Percentiles rank a stretch among this genome's conserved stretches.
Evolutionary conservation across 2,113 vertebrate species (phyloP).

Genomic region (Sphyrna mokarran): DNA sequence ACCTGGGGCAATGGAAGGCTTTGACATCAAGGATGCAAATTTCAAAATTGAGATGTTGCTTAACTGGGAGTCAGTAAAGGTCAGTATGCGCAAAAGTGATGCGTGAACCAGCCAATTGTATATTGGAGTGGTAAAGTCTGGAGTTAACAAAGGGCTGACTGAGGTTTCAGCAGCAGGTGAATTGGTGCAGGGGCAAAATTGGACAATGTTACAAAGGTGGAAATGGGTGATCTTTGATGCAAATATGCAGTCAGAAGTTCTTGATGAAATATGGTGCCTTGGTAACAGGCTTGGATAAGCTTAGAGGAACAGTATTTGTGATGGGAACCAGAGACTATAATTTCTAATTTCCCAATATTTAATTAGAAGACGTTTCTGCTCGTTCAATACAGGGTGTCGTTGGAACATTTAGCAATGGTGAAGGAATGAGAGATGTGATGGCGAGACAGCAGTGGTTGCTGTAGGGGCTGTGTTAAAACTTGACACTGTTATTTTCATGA

Average conservation of each 20-base stretch:
- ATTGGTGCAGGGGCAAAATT: neutral
- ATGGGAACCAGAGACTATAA: no score
- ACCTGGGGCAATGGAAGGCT: neutral
- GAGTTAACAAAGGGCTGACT: neutral
- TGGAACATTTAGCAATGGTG: no score
- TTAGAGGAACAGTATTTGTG: neutral
- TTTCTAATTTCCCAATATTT: neutral
- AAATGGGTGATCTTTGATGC: neutral
- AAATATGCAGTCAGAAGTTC: neutral
- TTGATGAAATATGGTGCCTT: neutral
- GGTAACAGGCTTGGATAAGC: neutral
- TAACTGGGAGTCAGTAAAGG: neutral
- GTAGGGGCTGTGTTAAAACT: neutral
- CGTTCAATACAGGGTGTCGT: no score
- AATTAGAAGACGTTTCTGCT: no score
- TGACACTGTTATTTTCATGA: neutral
- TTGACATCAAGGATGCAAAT: neutral
- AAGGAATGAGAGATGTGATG: neutral
- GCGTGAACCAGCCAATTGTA: neutral
- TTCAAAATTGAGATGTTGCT: neutral
- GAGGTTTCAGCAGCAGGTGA: neutral
- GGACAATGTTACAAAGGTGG: neutral
- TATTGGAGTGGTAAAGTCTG: neutral
- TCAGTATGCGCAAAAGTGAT: neutral
- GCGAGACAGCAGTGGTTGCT: neutral